Percentiles rank a stretch among this genome's conserved stretches.
Evolutionary conservation across 1,140 invertebrate genomes (phyloP).

Genomic region (Leucophenga varia): DNA sequence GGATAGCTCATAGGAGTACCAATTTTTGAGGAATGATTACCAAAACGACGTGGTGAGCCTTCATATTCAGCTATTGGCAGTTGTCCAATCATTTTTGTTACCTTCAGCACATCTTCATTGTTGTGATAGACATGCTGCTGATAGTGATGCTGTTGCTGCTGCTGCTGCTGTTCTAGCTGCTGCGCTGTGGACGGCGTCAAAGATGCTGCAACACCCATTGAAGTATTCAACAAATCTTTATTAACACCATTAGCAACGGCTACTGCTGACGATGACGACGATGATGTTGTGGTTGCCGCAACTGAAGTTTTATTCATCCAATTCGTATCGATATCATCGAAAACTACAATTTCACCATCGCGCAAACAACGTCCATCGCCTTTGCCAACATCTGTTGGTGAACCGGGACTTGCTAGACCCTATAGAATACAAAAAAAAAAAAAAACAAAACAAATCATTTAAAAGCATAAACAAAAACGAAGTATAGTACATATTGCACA

Average conservation of each 20-base stretch:
- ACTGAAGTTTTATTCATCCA: constrained; percentile 61
- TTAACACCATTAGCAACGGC: too few species aligned
- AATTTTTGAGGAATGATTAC: constrained; percentile 43
- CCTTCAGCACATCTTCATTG: constrained; percentile 63
- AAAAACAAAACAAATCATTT: neutral
- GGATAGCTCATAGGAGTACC: too few species aligned
- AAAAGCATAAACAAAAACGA: neutral
- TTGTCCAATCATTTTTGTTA: constrained; percentile 80
- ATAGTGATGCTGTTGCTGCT: neutral
- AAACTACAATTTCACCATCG: constrained; percentile 70
- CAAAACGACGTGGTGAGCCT: constrained; percentile 85
- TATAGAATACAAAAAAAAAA: constrained; percentile 2
- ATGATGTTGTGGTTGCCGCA: neutral
- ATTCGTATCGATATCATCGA: constrained; percentile 76
- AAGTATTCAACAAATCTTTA: too few species aligned
- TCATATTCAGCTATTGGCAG: constrained; percentile 72
- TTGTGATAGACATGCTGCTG: constrained; percentile 14
- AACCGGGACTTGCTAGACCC: constrained; percentile 45
- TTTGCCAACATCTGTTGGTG: constrained; percentile 50
- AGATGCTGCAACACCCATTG: too few species aligned
- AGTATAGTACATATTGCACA: too few species aligned
- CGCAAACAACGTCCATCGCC: constrained; percentile 41
- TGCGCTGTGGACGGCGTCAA: neutral
- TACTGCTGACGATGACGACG: too few species aligned
- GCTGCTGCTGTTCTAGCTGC: neutral